phyloP scores from a whole-genome alignment of 2,113 vertebrate species.

The Elachura formosa region DNA sequence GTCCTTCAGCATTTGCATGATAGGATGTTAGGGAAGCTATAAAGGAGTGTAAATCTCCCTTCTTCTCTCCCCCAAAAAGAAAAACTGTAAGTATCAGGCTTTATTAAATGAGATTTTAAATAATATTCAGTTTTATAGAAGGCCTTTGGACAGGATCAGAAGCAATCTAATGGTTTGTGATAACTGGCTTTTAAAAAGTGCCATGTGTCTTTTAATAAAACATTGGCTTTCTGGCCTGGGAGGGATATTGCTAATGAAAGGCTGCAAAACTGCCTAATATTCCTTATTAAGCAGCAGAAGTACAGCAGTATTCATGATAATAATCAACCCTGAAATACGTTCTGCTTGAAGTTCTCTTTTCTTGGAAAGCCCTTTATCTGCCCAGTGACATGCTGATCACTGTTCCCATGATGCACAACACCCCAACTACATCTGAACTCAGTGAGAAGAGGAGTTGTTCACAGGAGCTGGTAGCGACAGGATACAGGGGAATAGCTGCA shows the following conservation, averaged over 20 bases:
- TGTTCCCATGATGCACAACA: fast-evolving
- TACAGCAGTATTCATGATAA: background rate
- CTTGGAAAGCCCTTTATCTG: background rate
- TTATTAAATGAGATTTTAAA: background rate
- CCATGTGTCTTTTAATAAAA: background rate
- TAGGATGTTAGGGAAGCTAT: background rate
- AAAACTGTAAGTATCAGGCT: background rate
- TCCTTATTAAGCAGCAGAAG: background rate
- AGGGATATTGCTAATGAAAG: background rate
- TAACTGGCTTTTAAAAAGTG: background rate
- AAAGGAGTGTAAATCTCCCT: background rate
- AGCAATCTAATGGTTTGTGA: background rate
- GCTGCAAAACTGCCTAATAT: background rate
- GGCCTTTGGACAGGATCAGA: background rate
- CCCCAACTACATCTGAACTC: background rate
- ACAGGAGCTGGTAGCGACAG: background rate
- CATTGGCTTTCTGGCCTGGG: background rate
- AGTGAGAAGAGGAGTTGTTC: background rate
- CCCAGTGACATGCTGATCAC: background rate
- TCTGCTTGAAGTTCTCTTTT: background rate
- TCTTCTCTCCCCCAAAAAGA: background rate
- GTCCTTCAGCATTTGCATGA: background rate
- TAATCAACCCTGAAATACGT: background rate
- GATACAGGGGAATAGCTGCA: background rate
- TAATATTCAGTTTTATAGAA: background rate